A percentile compares a stretch with the other conserved stretches of the same genome.
These are phyloP conservation scores for Odontamblyopus rebecca DNA, from an alignment of 2,797 vertebrate species.

Conservation along the genomic window DNA sequence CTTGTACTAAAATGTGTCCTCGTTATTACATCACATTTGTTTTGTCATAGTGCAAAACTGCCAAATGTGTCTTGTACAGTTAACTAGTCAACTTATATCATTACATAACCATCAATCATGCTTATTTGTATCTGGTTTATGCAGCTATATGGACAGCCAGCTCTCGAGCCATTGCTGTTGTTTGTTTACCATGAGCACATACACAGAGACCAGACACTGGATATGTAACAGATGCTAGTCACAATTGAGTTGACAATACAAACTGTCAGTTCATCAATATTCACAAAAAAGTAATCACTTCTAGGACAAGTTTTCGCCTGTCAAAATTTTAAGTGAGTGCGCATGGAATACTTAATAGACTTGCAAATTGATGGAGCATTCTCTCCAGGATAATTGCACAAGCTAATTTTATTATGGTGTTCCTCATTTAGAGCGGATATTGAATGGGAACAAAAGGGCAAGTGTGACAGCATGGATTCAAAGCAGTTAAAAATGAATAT, in stretches of 20 bases:
- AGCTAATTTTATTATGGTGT: slow-evolving; percentile 50
- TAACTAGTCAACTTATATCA: slow-evolving; percentile 15
- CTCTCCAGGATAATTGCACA: slow-evolving; percentile 47
- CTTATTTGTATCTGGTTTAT: slow-evolving; percentile 8
- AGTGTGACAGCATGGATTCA: slow-evolving; percentile 18
- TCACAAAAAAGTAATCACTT: slow-evolving; percentile 37
- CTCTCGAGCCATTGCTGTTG: slow-evolving; percentile 25
- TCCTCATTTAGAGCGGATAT: slow-evolving; percentile 54
- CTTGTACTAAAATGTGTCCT: neutral
- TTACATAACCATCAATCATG: slow-evolving; percentile 27
- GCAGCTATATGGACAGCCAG: slow-evolving; percentile 27
- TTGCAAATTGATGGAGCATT: slow-evolving; percentile 42
- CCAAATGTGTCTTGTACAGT: neutral
- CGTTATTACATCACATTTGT: neutral
- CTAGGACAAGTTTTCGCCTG: slow-evolving; percentile 32
- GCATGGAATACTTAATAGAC: slow-evolving; percentile 43
- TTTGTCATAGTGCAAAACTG: neutral
- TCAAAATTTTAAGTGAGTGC: slow-evolving; percentile 26
- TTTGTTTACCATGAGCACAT: slow-evolving; percentile 31
- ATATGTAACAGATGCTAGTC: slow-evolving; percentile 48
- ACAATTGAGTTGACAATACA: slow-evolving; percentile 63
- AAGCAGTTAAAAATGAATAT: slow-evolving; percentile 14
- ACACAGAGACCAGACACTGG: slow-evolving; percentile 33
- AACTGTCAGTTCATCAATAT: slow-evolving; percentile 54
- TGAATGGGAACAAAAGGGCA: slow-evolving; percentile 23